Evolutionary conservation across 2,888 invertebrate species (phyloP).

Genomic region (Erpobdella octoculata): DNA sequence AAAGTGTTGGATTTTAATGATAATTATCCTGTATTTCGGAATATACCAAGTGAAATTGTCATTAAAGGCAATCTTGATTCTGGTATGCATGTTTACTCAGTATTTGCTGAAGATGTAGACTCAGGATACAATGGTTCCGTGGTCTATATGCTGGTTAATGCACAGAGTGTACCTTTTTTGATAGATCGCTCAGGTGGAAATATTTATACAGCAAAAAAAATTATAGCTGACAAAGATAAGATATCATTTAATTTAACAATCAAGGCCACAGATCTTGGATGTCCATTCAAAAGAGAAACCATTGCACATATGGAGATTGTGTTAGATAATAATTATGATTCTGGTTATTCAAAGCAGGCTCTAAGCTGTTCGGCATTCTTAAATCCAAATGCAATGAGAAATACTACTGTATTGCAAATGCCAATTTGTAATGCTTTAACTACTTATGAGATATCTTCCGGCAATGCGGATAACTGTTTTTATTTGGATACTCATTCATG

Average conservation of each 20-base stretch:
- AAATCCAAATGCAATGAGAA: no score
- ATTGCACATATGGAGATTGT: not conserved
- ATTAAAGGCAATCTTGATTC: not conserved
- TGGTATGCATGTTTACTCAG: not conserved
- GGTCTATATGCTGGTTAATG: not conserved
- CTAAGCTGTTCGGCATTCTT: not conserved
- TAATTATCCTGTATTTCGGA: not conserved
- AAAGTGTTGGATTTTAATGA: not conserved
- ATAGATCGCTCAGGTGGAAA: not conserved
- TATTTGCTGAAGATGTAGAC: not conserved
- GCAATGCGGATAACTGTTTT: not conserved
- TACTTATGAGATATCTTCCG: no score
- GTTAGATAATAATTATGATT: no score
- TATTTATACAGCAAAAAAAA: not conserved
- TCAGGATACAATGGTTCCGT: not conserved
- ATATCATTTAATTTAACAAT: not conserved
- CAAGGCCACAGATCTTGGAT: not conserved
- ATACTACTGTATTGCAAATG: no score
- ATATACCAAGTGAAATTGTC: not conserved
- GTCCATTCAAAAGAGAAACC: not conserved
- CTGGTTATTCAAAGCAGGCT: no score
- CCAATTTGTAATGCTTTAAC: no score
- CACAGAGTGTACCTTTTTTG: not conserved
- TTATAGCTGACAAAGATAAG: not conserved
- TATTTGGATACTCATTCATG: not conserved